Base-by-base conservation (phyloP, 2,113 vertebrate genomes). In the Delphinapterus leucas region DNA sequence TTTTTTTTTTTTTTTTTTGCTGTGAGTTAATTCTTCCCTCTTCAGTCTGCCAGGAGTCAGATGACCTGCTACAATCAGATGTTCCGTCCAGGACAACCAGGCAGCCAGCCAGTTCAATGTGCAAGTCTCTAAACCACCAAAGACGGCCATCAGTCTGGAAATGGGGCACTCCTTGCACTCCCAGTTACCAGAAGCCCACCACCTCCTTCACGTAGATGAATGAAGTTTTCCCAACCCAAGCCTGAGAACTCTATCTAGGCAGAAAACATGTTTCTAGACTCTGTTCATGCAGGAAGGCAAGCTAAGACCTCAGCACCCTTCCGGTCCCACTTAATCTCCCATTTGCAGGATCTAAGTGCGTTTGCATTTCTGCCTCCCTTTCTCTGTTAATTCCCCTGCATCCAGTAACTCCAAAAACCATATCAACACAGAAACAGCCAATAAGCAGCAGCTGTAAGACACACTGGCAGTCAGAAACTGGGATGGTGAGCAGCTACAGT, bases 61-160 rank as follows among this genome's bases (percentile, higher is more conserved):
- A 77, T 95, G 21, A 96, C 77, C 58, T 96, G 41, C 58, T 95
- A 89, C 1, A 80, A 44, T 93, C n/a, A 83, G 36, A 86, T 18
- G 2, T 61, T 95, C 38, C 63, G 67, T 91, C 63, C 44, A n/a
- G 49, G 79, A 58, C 1, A 6, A 89, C 12, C 12, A 76, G 47
- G 20, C n/a, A 63, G 33, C 28, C 33, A 70, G 31, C 81, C 77
- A 55, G 58, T 68, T 84, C 20, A 12, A n/a, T 18, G 4, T 41
- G 5, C 65, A 91, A 53, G 8, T 33, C 17, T 83, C 41, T 88
- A 92, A 96, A 55, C 67, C 33, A 79, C 28, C 82, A 76, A 95
- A 94, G n/a, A 84, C 18, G 73, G 58, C 23, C 41, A 36, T 71
- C 41, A 8, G 20, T 60, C 23, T 73, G 10, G 41, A 95, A 95